Evolutionary conservation across 2,888 invertebrate genomes (phyloP).

Genomic region (Leptothorax acervorum): DNA sequence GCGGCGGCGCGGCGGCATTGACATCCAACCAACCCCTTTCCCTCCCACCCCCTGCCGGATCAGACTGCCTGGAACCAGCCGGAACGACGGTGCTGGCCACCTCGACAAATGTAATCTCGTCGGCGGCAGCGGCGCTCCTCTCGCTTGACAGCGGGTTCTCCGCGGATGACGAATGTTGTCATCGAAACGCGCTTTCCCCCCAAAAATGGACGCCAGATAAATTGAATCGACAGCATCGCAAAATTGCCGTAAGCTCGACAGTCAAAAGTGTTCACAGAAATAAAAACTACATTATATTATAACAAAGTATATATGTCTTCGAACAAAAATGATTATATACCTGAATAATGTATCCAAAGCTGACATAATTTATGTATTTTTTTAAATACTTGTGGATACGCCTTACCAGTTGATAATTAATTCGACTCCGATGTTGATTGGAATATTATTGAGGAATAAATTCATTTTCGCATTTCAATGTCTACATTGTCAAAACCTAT

Average conservation of each 20-base stretch:
- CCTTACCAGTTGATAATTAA: background rate
- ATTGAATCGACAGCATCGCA: constrained; percentile 1
- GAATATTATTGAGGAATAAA: background rate
- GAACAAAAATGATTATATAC: background rate
- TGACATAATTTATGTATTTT: background rate
- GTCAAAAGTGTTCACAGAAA: background rate
- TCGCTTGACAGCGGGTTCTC: constrained; percentile 46
- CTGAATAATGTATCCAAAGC: background rate
- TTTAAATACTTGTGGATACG: background rate
- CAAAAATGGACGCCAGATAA: constrained; percentile 31
- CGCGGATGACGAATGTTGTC: constrained; percentile 54
- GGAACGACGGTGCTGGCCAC: constrained; percentile 67
- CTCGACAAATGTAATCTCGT: constrained; percentile 80
- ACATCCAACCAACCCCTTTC: constrained; percentile 72
- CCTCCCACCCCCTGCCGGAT: constrained; percentile 4
- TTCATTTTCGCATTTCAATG: background rate
- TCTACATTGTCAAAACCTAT: background rate
- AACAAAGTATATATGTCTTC: background rate
- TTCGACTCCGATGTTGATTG: too few relatives aligned
- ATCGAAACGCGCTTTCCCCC: constrained; percentile 29
- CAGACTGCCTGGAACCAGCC: constrained; percentile 48
- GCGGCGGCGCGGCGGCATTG: constrained; percentile 74
- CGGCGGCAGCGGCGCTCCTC: constrained; percentile 70
- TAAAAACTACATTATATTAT: background rate
- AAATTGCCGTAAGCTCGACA: background rate